phyloP scores from a whole-genome alignment of 2,888 invertebrate species.

The Epistrophe grossulariae region DNA sequence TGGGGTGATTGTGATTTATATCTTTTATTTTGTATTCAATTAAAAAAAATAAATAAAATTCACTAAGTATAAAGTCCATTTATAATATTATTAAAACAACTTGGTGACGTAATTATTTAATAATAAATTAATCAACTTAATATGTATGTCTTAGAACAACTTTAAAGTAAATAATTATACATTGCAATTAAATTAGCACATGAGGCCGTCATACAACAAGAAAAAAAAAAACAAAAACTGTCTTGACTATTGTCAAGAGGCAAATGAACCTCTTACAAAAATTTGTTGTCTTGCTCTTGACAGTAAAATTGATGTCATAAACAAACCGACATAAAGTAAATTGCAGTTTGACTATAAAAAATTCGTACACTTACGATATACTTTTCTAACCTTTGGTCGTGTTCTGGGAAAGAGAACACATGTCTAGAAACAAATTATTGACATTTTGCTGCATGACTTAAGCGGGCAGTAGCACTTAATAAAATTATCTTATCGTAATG shows the following conservation, averaged over 20 bases:
- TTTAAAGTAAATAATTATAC: neutral
- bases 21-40: neutral
- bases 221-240: neutral
- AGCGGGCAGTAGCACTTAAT: neutral
- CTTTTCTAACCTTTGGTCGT: conserved; percentile 2
- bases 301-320: conserved; percentile 7
- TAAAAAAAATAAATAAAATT: neutral
- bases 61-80: conserved; percentile 1
- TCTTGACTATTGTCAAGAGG: neutral
- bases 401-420: conserved; percentile 18
- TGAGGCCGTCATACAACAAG: neutral
- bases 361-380: neutral
- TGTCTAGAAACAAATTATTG: conserved; percentile 5
- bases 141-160: neutral
- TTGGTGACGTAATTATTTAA: conserved; percentile 15
- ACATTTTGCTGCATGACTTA: neutral
- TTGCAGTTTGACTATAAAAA: neutral
- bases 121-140: conserved; percentile 5
- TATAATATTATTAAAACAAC: neutral
- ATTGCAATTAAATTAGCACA: conserved; percentile 8
- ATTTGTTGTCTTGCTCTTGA: conserved; percentile 12
- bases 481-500: conserved; percentile 24
- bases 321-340: conserved; percentile 13
- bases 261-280: conserved; percentile 1
- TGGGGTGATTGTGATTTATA: conserved; percentile 8